Conservation (phyloP, 2,797 vertebrate genomes). For the Poecilia wingei region DNA sequence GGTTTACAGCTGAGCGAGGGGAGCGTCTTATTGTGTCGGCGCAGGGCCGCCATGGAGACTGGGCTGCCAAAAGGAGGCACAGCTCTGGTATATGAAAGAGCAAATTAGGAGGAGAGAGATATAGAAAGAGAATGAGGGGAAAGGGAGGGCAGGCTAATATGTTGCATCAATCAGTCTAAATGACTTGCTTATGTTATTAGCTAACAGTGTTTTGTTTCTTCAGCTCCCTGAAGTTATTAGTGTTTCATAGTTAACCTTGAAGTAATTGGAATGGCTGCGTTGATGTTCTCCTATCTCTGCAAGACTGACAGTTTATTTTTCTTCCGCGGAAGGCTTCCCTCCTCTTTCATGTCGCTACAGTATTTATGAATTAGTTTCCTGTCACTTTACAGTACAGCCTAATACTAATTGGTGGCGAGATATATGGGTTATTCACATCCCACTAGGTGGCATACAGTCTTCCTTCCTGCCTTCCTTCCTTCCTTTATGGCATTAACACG, state of each 20-base stretch:
- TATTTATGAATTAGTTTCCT: slow-evolving; percentile 78
- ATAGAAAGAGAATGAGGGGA: slow-evolving; percentile 24
- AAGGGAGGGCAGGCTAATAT: slow-evolving; percentile 64
- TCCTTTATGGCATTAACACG: slow-evolving; percentile 68
- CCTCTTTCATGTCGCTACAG: slow-evolving; percentile 77
- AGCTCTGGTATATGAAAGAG: slow-evolving; percentile 56
- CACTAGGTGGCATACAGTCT: slow-evolving; percentile 70
- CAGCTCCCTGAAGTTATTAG: slow-evolving; percentile 80
- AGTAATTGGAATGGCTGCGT: slow-evolving; percentile 78
- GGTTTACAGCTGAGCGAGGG: slow-evolving; percentile 69
- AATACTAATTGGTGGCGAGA: slow-evolving; percentile 78
- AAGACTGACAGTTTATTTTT: slow-evolving; percentile 75
- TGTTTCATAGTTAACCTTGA: slow-evolving; percentile 79
- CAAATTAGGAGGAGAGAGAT: slow-evolving; percentile 56
- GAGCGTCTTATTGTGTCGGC: slow-evolving; percentile 69
- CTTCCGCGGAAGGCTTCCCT: slow-evolving; percentile 71
- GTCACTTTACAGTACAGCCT: slow-evolving; percentile 75
- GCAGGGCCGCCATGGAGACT: slow-evolving; percentile 65
- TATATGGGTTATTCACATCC: slow-evolving; percentile 75
- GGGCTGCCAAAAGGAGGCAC: slow-evolving; percentile 69
- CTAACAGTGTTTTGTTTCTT: slow-evolving; percentile 80
- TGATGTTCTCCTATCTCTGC: slow-evolving; percentile 69
- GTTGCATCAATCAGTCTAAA: slow-evolving; percentile 82
- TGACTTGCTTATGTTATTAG: slow-evolving; percentile 83
- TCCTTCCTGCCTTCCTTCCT: slow-evolving; percentile 48